Base-by-base conservation (phyloP, 2,113 vertebrate species). In the Phodopus roborovskii region DNA sequence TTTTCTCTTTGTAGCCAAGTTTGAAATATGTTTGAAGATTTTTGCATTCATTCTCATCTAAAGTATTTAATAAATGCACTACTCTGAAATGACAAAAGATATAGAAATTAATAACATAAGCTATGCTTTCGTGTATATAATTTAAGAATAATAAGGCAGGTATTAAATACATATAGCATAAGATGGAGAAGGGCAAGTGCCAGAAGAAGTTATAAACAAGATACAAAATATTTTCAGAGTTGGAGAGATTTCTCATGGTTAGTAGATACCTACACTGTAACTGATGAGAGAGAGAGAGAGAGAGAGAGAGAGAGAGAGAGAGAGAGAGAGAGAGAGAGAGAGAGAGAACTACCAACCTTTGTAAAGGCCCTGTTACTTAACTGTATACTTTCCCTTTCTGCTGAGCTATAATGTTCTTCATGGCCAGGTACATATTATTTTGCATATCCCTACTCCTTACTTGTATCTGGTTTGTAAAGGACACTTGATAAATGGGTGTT, bases 81-180 rank as follows among this genome's bases (percentile, higher is more conserved):
- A 16, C 93, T 92, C 45, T 82, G 88, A 81, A 84, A 3, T 84
- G 62, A 16, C 39, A 66, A 83, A 68, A 7, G 24, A 81, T 86
- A 62, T 10, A 86, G 77, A 81, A 30, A 73, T 87, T 78, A 93
- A 62, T 96, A 62, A 84, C 11, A 45, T 56, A 94, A 39, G 7
- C 33, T 71, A 53, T 94, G 42, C 70, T 83, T 88, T 93, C 24
- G 78, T 45, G 39, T 96, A 85, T 89, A 71, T 36, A 62, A 5
- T 62, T 2, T 28, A 88, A 71, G 22, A 82, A 36, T 81, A 2
- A 26, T 83, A 83, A 70, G n/a, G 53, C 30, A 88, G 11, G 89
- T 79, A 90, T 75, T 91, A 90, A 97, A 91, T 95, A 79, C 86
- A 45, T 84, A 0, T 58, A 84, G 56, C 42, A 70, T 75, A 88